Base-by-base conservation (phyloP, 2,113 vertebrate genomes). In the Thamnaconus septentrionalis region DNA sequence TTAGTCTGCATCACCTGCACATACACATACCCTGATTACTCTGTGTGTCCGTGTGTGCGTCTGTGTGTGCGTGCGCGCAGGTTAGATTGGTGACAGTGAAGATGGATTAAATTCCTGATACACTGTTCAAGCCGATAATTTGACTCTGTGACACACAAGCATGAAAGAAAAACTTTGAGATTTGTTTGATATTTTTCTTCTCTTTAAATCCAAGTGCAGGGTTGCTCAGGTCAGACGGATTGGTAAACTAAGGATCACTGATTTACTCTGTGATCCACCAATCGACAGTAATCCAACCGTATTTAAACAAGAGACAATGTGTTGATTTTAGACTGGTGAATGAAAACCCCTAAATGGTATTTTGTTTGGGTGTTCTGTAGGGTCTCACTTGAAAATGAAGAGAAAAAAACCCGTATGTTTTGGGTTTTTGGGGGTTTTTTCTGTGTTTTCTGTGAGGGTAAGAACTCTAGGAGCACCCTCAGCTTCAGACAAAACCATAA, bases 241-340 rank as follows among this genome's bases (percentile, higher is more conserved):
- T 76, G 66, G 10, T 42, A 52, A 40, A 62, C 39, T 31, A 50
- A 66, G 39, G 55, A 18, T 54, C 64, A 49, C 9, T 42, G 43
- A 69, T 76, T 80, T 57, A 41, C 44, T 53, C 7, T 50, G 8
- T 64, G 50, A 69, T 69, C 61, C 52, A 42, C 6, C 71, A 74
- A 54, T 66, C 10, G 4, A 12, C 41, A 47, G 11, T 64, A 76
- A 84, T 79, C 55, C 50, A 44, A 31, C 43, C 66, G 62, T 41
- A 49, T 47, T n/a, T 48, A 49, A 54, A 58, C 12, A 60, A 8
- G 44, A 45, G 53, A 64, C 43, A 52, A 39, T 54, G 3, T 0
- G 3, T 3, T 7, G 11, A 51, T 60, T 58, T 76, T 70, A 47
- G 31, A 61, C n/a, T 58, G 52, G 52, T 46, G 9, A 62, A 78